Conservation (phyloP, 2,888 invertebrate genomes). For the Aporophyla nigra region DNA sequence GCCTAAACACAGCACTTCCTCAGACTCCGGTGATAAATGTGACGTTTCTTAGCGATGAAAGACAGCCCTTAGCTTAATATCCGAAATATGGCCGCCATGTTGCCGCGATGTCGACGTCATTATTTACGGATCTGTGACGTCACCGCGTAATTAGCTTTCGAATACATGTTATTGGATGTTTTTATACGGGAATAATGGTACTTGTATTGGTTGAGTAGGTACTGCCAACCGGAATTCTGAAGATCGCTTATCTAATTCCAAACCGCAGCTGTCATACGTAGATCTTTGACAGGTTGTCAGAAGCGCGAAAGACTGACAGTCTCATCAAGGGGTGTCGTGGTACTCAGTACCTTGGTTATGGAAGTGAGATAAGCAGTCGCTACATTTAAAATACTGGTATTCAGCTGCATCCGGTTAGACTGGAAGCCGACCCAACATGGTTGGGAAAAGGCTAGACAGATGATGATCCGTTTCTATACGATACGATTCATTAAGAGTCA, state of each 20-base stretch:
- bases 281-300: too few species aligned
- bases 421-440: too few species aligned
- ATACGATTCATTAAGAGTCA: too few species aligned
- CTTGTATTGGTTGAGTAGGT: slow-evolving; percentile 11
- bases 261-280: too few species aligned
- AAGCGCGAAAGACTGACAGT: too few species aligned
- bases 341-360: too few species aligned
- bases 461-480: too few species aligned
- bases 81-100: slow-evolving; percentile 71
- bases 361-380: too few species aligned
- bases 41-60: slow-evolving; percentile 55
- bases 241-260: neutral
- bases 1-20: slow-evolving; percentile 23
- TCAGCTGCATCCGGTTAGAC: too few species aligned
- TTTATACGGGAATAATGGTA: slow-evolving; percentile 34
- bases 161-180: slow-evolving; percentile 72
- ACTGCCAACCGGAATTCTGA: neutral
- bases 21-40: slow-evolving; percentile 48
- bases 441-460: too few species aligned
- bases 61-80: slow-evolving; percentile 68
- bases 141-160: slow-evolving; percentile 76
- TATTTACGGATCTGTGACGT: slow-evolving; percentile 74
- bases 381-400: too few species aligned
- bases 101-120: slow-evolving; percentile 74
- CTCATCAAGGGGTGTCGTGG: too few species aligned